Evolutionary conservation across 2,113 vertebrate species (phyloP).

Genomic region (Nibea albiflora): DNA sequence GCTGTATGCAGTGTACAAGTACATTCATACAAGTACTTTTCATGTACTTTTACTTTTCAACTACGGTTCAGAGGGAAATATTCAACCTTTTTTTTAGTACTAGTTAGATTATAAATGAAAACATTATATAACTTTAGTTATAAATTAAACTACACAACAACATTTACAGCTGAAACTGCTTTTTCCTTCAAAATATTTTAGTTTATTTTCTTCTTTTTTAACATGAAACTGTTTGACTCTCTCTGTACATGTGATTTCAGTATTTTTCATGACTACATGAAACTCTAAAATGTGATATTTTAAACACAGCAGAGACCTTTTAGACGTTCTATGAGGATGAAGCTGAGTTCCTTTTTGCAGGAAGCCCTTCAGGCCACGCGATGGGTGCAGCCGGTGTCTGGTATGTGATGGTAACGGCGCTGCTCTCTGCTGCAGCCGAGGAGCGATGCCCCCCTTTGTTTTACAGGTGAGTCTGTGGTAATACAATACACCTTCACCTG

Average conservation of each 20-base stretch:
- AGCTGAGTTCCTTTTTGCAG: constrained; percentile 57
- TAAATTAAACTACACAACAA: neutral
- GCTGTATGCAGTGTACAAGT: neutral
- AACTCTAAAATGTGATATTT: too few species aligned
- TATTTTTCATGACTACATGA: neutral
- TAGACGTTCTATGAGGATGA: neutral
- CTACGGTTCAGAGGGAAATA: neutral
- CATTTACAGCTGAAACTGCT: neutral
- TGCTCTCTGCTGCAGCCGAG: constrained; percentile 71
- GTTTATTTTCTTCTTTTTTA: neutral
- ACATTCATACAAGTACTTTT: neutral
- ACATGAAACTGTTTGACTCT: neutral
- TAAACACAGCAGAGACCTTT: neutral
- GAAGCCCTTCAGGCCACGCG: constrained; percentile 86
- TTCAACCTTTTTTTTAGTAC: too few species aligned
- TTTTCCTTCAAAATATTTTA: neutral
- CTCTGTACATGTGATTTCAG: neutral
- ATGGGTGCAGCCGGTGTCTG: constrained; percentile 85
- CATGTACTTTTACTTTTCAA: neutral
- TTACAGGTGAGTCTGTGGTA: constrained; percentile 74
- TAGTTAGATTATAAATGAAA: neutral
- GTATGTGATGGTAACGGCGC: constrained; percentile 84
- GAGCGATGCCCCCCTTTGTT: constrained; percentile 63
- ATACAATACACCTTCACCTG: neutral
- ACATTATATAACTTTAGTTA: neutral